Conservation (phyloP, 64 coral and sea anemone species). For the Montipora foliosa region DNA sequence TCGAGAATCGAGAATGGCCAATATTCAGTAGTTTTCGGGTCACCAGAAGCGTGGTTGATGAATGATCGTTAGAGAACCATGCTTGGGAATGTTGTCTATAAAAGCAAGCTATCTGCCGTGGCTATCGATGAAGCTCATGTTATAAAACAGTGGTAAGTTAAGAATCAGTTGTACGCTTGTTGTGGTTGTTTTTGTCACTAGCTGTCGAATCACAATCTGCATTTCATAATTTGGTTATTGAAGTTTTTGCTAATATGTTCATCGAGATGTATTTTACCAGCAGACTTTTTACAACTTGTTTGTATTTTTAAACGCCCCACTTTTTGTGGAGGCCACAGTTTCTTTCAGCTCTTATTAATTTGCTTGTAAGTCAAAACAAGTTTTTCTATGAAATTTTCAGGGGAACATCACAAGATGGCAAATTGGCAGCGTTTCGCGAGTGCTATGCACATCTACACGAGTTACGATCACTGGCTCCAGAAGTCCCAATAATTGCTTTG, state of each 20-base stretch:
- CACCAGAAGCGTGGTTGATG: constrained; percentile 22
- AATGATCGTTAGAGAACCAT: constrained; percentile 35
- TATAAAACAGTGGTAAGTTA: no score
- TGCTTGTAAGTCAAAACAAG: background rate
- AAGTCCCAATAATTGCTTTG: constrained; percentile 30
- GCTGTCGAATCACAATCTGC: no score
- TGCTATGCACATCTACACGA: constrained; percentile 47
- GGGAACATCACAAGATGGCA: constrained; percentile 39
- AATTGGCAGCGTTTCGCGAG: constrained; percentile 35
- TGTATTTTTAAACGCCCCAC: background rate
- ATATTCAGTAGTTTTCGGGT: constrained; percentile 29
- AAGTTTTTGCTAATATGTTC: no score
- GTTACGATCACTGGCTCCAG: constrained; percentile 23
- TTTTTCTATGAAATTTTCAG: constrained; percentile 14
- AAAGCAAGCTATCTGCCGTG: constrained; percentile 26
- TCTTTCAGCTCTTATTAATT: background rate
- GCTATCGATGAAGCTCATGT: background rate
- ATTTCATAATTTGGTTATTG: no score
- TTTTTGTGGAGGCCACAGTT: background rate
- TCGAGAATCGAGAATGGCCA: background rate
- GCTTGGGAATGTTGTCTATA: background rate
- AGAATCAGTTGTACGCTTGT: background rate
- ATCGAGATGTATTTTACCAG: no score
- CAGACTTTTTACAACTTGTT: no score
- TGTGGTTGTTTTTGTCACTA: no score